Conservation (phyloP, 2,888 invertebrate genomes). For the Myopa testacea region DNA sequence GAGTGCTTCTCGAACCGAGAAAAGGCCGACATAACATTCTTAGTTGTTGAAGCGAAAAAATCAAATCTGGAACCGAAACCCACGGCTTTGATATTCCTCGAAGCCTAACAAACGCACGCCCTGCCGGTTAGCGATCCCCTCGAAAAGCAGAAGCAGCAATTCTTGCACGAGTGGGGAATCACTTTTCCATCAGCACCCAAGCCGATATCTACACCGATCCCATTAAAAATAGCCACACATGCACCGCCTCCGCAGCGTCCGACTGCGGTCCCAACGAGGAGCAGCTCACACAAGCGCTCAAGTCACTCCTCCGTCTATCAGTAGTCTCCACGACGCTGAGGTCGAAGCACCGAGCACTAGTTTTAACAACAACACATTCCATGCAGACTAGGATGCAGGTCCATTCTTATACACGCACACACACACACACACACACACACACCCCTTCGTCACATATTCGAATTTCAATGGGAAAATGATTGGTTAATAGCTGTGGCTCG, state of each 20-base stretch:
- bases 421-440: no score
- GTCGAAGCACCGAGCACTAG: not conserved
- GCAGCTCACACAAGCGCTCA: constrained; percentile 43
- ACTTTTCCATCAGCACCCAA: constrained; percentile 67
- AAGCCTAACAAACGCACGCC: constrained; percentile 92
- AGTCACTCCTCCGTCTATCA: constrained; percentile 68
- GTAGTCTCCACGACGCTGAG: constrained; percentile 49
- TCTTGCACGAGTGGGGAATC: constrained; percentile 66
- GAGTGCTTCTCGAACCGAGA: constrained; percentile 92
- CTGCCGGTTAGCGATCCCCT: constrained; percentile 79
- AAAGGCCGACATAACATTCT: constrained; percentile 89
- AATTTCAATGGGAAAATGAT: no score
- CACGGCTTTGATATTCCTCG: constrained; percentile 89
- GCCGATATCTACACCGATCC: constrained; percentile 66
- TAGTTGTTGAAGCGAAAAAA: constrained; percentile 93
- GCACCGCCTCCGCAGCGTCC: constrained; percentile 36
- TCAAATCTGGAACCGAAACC: constrained; percentile 92
- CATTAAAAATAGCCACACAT: constrained; percentile 60
- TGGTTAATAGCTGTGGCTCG: no score
- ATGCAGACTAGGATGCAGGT: not conserved
- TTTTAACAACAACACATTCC: not conserved
- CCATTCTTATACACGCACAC: no score
- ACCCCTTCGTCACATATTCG: no score
- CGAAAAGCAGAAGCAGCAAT: constrained; percentile 64
- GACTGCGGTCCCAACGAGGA: constrained; percentile 32